These are phyloP conservation scores for Epinephelus fuscoguttatus DNA, from an alignment of 2,113 vertebrate genomes.

Conservation along the genomic window DNA sequence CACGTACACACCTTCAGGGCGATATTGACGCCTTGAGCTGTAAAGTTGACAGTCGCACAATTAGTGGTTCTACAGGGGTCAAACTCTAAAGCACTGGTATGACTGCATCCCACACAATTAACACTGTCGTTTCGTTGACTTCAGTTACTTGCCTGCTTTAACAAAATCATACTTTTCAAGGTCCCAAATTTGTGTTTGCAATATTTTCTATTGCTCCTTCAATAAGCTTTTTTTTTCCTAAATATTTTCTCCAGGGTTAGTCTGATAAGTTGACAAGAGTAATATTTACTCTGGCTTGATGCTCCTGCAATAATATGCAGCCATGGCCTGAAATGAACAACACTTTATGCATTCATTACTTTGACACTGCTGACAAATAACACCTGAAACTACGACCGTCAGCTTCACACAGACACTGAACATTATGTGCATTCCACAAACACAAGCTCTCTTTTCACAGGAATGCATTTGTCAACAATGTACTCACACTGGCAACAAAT, in stretches of 20 bases:
- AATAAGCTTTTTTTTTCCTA: not conserved
- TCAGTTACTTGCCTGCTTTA: not conserved
- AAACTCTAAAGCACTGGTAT: not conserved
- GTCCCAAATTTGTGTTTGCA: not conserved
- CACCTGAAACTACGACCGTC: not conserved
- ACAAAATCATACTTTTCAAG: not conserved
- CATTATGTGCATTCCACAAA: not conserved
- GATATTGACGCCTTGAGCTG: not conserved
- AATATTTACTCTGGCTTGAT: not conserved
- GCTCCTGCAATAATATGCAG: not conserved
- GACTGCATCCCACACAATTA: not conserved
- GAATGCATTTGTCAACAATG: constrained; percentile 14
- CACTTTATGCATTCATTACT: not conserved
- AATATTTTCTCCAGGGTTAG: not conserved
- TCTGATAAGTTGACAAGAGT: not conserved
- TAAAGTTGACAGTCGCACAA: not conserved
- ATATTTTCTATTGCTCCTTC: not conserved
- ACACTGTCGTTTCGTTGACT: not conserved
- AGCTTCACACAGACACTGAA: not conserved
- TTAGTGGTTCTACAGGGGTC: constrained; percentile 15
- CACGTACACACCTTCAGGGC: constrained; percentile 14
- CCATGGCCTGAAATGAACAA: not conserved
- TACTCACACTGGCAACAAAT: not conserved
- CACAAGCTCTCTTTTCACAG: constrained; percentile 14
- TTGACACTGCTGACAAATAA: not conserved